Evolutionary conservation across 2,797 vertebrate genomes (phyloP).

Genomic region (Gobionotothen gibberifrons): DNA sequence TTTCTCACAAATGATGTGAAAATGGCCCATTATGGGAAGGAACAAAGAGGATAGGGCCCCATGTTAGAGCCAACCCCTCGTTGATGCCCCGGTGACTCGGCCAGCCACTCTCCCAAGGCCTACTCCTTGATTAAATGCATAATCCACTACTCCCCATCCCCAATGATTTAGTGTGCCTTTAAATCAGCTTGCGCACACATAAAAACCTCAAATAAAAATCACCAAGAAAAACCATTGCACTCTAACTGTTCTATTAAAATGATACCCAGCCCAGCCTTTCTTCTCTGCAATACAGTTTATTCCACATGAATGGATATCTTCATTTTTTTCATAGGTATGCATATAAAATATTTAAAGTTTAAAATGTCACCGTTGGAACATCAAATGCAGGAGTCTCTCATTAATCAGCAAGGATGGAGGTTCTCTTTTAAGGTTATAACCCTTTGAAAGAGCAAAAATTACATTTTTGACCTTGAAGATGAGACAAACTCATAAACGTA

Average conservation of each 20-base stretch:
- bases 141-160: slow-evolving; percentile 87
- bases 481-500: slow-evolving; percentile 92
- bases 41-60: slow-evolving; percentile 80
- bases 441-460: slow-evolving; percentile 93
- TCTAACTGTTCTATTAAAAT: slow-evolving; percentile 91
- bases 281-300: slow-evolving; percentile 90
- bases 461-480: slow-evolving; percentile 93
- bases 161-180: slow-evolving; percentile 89
- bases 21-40: slow-evolving; percentile 78
- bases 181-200: slow-evolving; percentile 89
- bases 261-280: slow-evolving; percentile 85
- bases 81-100: slow-evolving; percentile 82
- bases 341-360: slow-evolving; percentile 92
- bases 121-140: slow-evolving; percentile 91
- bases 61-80: slow-evolving; percentile 75
- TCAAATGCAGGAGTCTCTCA: slow-evolving; percentile 88
- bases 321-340: slow-evolving; percentile 88
- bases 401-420: slow-evolving; percentile 89
- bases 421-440: slow-evolving; percentile 92
- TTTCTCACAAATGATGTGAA: slow-evolving; percentile 75
- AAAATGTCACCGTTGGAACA: slow-evolving; percentile 92
- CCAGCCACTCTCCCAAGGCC: slow-evolving; percentile 87
- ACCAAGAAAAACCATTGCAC: slow-evolving; percentile 89
- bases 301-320: slow-evolving; percentile 91
- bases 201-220: slow-evolving; percentile 91